phyloP scores from a whole-genome alignment of 2,888 invertebrate species.

The Capitulum mitella region DNA sequence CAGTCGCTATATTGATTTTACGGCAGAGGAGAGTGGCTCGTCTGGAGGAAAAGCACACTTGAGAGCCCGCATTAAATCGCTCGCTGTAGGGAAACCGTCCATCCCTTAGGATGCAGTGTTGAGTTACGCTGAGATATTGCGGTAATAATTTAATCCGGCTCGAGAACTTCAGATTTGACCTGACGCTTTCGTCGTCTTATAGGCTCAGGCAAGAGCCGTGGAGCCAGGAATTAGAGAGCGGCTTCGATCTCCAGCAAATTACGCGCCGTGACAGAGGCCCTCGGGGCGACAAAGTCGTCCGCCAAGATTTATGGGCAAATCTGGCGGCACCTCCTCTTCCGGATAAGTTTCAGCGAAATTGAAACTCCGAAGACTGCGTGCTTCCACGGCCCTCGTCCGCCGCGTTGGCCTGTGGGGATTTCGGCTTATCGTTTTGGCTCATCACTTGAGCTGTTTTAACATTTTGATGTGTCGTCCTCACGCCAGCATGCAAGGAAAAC shows the following conservation, averaged over 20 bases:
- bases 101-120: background rate
- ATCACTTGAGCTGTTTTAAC: too few relatives aligned
- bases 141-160: background rate
- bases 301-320: background rate
- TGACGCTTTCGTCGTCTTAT: background rate
- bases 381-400: too few relatives aligned
- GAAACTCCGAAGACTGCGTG: too few relatives aligned
- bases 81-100: background rate
- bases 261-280: background rate
- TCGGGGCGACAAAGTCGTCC: background rate
- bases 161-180: background rate
- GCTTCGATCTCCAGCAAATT: background rate
- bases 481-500: too few relatives aligned
- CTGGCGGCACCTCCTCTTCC: constrained; percentile 4
- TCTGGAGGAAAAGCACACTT: too few relatives aligned
- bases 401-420: too few relatives aligned
- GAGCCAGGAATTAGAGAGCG: background rate
- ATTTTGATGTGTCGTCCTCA: too few relatives aligned
- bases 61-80: background rate
- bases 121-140: background rate
- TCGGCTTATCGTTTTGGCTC: too few relatives aligned
- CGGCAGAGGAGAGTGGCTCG: too few relatives aligned
- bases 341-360: constrained; percentile 7
- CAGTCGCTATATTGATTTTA: too few relatives aligned
- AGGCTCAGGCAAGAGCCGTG: background rate